Base-by-base conservation (phyloP, 2,888 invertebrate genomes). In the Scaptomyza cyrtandrae region DNA sequence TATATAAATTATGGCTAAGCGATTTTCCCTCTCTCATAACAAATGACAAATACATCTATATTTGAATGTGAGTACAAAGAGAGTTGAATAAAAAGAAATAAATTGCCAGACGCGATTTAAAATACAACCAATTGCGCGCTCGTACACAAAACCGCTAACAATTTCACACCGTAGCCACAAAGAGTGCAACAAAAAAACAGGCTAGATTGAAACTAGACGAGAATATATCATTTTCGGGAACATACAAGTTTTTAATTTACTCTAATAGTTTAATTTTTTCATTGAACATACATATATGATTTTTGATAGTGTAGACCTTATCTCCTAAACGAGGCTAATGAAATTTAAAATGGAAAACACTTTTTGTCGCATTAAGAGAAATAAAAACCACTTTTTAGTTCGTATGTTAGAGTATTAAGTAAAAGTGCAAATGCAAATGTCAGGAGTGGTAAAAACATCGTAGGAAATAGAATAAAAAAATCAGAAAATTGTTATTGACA, bases 111-210 rank as follows among this genome's bases (percentile, higher is more conserved):
- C n/a, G 46, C 31, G 16, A 29, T 54, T 74, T 60, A n/a, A 63
- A 69, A 57, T 44, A 27, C 73, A 76, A 71, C 45, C 43, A 54
- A 54, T 59, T 74, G 58, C 45, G 45, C 62, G 69, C 79, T 71
- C 31, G 59, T 70, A 62, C 50, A 70, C 55, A 63, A 65, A 80
- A 80, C 79, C 81, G 24, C 64, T 50, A 45, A 71, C 67, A 68
- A 72, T 75, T 84, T 72, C 43, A 16, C 45, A 37, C 35, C 29
- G 45, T 62, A 29, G 72, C 81, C 82, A 58, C 73, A 81, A 79
- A 81, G 80, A 73, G 84, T 71, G 75, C 75, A 79, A 75, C 64
- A 2, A 58, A 61, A 69, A 54, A 54, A 33, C 27, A 41, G 54
- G 53, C 63, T 13, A 43, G 1, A 3, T 1, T 24, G n/a, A 7